Percentiles rank a stretch among this genome's conserved stretches.
Conservation (phyloP, 2,888 invertebrate species). For the Heliconius sara region DNA sequence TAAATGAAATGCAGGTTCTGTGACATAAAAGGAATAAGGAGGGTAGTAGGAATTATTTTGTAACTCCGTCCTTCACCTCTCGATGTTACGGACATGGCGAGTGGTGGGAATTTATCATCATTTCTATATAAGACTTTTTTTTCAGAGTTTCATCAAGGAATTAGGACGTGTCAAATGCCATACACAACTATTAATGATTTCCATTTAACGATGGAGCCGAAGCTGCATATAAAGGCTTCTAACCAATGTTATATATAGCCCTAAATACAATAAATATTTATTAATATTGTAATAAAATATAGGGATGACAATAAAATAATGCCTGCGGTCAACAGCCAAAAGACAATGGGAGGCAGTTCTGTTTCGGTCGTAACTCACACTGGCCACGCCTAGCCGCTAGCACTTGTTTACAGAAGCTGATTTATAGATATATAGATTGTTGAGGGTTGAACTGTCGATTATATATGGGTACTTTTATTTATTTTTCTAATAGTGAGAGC, state of each 20-base stretch:
- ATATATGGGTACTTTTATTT: neutral
- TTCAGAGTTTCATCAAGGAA: too few species aligned
- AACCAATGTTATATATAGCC: neutral
- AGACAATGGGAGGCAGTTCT: constrained; percentile 42
- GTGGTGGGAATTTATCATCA: too few species aligned
- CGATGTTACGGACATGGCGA: too few species aligned
- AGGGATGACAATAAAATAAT: constrained; percentile 32
- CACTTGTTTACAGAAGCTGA: constrained; percentile 25
- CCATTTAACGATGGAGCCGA: neutral
- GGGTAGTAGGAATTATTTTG: too few species aligned
- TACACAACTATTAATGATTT: neutral
- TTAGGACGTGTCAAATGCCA: too few species aligned
- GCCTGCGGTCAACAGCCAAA: constrained; percentile 44
- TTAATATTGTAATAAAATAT: constrained; percentile 7
- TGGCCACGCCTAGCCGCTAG: constrained; percentile 38
- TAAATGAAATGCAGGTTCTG: too few species aligned
- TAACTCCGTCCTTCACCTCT: too few species aligned
- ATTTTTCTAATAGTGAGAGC: neutral
- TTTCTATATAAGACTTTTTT: too few species aligned
- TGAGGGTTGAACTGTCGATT: neutral
- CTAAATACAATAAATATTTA: constrained; percentile 10
- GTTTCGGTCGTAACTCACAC: constrained; percentile 41
- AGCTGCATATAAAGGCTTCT: neutral
- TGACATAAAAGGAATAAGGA: too few species aligned
- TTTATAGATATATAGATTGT: constrained; percentile 16